Evolutionary conservation across 2,797 vertebrate species (phyloP).

Genomic region (Apodemus agrarius): DNA sequence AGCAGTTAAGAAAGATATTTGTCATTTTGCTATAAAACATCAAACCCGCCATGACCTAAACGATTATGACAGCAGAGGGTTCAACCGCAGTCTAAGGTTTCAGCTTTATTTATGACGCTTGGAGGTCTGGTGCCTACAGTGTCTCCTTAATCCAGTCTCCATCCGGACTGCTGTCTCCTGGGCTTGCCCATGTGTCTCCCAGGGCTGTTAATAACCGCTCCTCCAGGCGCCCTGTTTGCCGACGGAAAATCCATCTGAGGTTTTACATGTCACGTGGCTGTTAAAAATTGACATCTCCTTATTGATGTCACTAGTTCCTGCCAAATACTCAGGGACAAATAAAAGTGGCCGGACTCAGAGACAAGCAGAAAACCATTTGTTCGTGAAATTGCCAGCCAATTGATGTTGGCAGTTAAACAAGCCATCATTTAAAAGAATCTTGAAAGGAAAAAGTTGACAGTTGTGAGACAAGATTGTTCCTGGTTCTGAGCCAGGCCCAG

Average conservation of each 20-base stretch:
- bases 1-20: slow-evolving; percentile 79
- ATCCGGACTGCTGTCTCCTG: slow-evolving; percentile 75
- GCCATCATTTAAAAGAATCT: slow-evolving; percentile 56
- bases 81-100: slow-evolving; percentile 76
- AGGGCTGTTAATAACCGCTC: slow-evolving; percentile 84
- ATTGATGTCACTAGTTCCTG: slow-evolving; percentile 84
- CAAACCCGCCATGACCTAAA: slow-evolving; percentile 75
- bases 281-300: slow-evolving; percentile 84
- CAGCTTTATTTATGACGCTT: slow-evolving; percentile 83
- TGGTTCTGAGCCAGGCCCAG: not conserved
- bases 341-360: slow-evolving; percentile 80
- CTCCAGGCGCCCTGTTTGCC: slow-evolving; percentile 76
- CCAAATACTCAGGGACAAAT: slow-evolving; percentile 83
- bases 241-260: slow-evolving; percentile 83
- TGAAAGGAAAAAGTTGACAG: slow-evolving; percentile 38
- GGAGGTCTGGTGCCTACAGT: slow-evolving; percentile 75
- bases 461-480: slow-evolving; percentile 14
- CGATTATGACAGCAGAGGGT: slow-evolving; percentile 81
- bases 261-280: slow-evolving; percentile 82
- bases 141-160: slow-evolving; percentile 83
- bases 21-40: slow-evolving; percentile 78
- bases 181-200: slow-evolving; percentile 75
- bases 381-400: slow-evolving; percentile 67
- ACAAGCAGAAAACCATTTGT: slow-evolving; percentile 70
- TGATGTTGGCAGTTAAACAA: slow-evolving; percentile 76